Evolutionary conservation across 2,797 vertebrate species (phyloP), one percentile per base, ranked within the genome.

Genomic region (Acanthurus tractus): DNA sequence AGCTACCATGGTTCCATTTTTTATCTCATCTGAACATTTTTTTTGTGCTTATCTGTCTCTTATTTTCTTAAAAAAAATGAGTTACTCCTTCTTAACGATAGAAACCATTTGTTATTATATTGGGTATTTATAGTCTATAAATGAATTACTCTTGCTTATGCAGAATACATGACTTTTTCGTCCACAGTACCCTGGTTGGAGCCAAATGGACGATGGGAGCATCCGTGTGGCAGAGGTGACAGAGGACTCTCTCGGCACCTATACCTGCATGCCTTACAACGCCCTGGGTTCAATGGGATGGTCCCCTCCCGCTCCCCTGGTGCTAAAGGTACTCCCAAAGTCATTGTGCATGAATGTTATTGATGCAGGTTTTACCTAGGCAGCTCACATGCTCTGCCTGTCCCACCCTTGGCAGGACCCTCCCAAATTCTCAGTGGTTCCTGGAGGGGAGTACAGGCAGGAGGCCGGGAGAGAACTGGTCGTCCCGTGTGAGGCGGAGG

Each of bases 221-320:
- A 98, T 99, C 94, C 96, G 96, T 81, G 97, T 99, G 79, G 95
- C 97, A 90, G 98, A 99, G 96, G 97, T 98, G 94, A 99, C 97
- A 17, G 98, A 99, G 90, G 98, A 99, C 86, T 97, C 97, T 92
- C 97, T 99, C 72, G 98, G 98, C 96, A 99, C 97, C 94, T 99
- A 99, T 87, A 97, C 98, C 96, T 99, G 98, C 91, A 97, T 99
- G 98, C 98, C 98, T 99, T 99, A 99, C 96, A 99, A 99, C 22
- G 96, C 95, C 89, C 93, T 99, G 95, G 98, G 98, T 92, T 99
- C 98, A 85, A 99, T 98, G 97, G 98, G 98, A 95, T 97, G 96
- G 96, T 99, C 98, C 91, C 94, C 96, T 90, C 95, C 98, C 65
- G 97, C 98, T 86, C 96, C 97, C 95, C 95, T 99, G 95, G 97